Evolutionary conservation across 2,113 vertebrate genomes (phyloP), one percentile per base, ranked within the genome.

Genomic region (Perognathus longimembris): DNA sequence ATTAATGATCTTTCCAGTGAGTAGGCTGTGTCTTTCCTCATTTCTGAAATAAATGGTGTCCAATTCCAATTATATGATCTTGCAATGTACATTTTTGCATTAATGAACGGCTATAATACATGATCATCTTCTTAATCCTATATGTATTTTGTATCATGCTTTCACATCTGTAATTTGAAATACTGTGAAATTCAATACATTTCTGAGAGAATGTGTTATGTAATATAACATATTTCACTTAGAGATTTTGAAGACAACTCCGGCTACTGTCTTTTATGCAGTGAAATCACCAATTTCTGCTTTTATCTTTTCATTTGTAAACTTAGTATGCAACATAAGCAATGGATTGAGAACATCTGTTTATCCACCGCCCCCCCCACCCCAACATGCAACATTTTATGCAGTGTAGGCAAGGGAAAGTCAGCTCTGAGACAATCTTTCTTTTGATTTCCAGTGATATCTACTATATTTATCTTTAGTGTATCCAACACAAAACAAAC

Each of bases 1-100:
- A 92, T 95, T 92, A 67, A 78, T 74, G 87, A 89, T 30, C 83
- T 95, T 77, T 70, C 50, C 89, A 73, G 73, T 34, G 87, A 91
- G 36, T 2, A 57, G 69, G 26, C 74, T 64, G 32, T 82, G 69
- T 86, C 84, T 88, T 81, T 64, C 76, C 67, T 94, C 36, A 26
- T 1, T 63, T 30, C 86, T 86, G 54, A 88, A 86, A 85, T 78
- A 95, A 93, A 92, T n/a, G 77, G 73, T 50, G 40, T 93, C 20
- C 61, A 34, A 59, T 92, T 71, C 77, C 64, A 87, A 28, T 59
- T 38, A 82, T 50, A 61, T 8, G 79, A 92, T 59, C 45, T 38
- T 69, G 70, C 75, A 71, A 28, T 42, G 7, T 42, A 3, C 38
- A 83, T 63, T 69, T 88, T 74, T 50, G 54, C 57, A 71, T 45